phyloP scores from a whole-genome alignment of 1,140 invertebrate species.

The Drosophila takahashii region DNA sequence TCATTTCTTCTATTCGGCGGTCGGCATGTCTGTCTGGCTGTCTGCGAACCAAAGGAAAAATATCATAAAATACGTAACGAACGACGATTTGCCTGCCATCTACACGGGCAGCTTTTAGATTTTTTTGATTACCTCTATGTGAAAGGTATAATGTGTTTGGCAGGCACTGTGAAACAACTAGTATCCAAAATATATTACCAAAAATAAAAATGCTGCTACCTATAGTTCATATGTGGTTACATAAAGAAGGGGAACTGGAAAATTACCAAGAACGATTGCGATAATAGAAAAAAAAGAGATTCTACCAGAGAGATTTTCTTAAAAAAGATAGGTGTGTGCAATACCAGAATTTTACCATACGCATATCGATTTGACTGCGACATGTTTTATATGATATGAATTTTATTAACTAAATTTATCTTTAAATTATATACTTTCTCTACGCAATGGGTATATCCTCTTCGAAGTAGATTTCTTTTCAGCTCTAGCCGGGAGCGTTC shows the following conservation, averaged over 20 bases:
- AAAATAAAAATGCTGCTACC: too few relatives aligned
- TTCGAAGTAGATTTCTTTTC: not conserved
- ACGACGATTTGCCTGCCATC: constrained; percentile 68
- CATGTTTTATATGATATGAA: too few relatives aligned
- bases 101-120: constrained; percentile 11
- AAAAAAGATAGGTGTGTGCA: too few relatives aligned
- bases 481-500: constrained; percentile 3
- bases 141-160: not conserved
- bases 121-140: not conserved
- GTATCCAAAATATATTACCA: too few relatives aligned
- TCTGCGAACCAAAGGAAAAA: constrained; percentile 59
- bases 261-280: too few relatives aligned
- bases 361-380: too few relatives aligned
- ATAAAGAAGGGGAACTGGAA: too few relatives aligned
- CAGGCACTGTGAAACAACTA: not conserved
- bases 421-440: too few relatives aligned
- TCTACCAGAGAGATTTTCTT: too few relatives aligned
- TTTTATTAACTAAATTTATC: not conserved
- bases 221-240: too few relatives aligned
- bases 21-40: constrained; percentile 15
- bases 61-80: constrained; percentile 79
- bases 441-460: not conserved
- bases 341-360: too few relatives aligned
- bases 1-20: constrained; percentile 61
- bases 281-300: too few relatives aligned